Evolutionary conservation across 1,140 invertebrate species (phyloP), one percentile per base, ranked within the genome.

Genomic region (Neotoxoptera formosana): DNA sequence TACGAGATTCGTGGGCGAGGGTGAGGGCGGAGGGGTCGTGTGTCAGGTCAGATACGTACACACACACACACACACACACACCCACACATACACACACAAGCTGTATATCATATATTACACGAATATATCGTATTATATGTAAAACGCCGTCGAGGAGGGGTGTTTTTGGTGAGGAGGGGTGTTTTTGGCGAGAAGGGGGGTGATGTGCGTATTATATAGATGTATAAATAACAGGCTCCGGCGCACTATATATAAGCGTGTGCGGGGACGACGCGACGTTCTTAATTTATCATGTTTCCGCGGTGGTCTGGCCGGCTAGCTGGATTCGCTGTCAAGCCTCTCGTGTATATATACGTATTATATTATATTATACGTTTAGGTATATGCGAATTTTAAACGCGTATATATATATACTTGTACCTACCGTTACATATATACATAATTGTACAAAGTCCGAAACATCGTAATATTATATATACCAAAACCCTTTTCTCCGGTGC

Each of bases 231-330:
- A 67, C n/a, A 67, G 60, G 60, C 60, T 30, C 60, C 30, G 30
- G 60, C 14, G 60, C 30, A 67, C 30, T n/a, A n/a, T 30, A 14
- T n/a, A 30, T 60, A 60, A 17, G 30, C 4, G 11, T 1, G 8
- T n/a, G 14, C 45, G 84, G 6, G 30, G n/a, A 87, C 48, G 87
- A 89, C n/a, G 60, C 51, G 47, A 87, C 45, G 30, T 87, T 86
- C 41, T 87, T 93, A 87, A 88, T 91, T 91, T 91, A 91, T 91
- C 90, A 91, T 91, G 51, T 36, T 67, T 67, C 14, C 30, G 60
- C 14, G n/a, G 87, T n/a, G n/a, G 87, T 53, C 36, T 36, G 36
- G 60, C 45, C 36, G 9, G n/a, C 30, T 7, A 2, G 51, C 76
- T 34, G 56, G 90, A 91, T 76, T 91, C 30, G 17, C 67, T 81